Base-by-base conservation (phyloP, 2,113 vertebrate genomes). In the Tinamus guttatus region DNA sequence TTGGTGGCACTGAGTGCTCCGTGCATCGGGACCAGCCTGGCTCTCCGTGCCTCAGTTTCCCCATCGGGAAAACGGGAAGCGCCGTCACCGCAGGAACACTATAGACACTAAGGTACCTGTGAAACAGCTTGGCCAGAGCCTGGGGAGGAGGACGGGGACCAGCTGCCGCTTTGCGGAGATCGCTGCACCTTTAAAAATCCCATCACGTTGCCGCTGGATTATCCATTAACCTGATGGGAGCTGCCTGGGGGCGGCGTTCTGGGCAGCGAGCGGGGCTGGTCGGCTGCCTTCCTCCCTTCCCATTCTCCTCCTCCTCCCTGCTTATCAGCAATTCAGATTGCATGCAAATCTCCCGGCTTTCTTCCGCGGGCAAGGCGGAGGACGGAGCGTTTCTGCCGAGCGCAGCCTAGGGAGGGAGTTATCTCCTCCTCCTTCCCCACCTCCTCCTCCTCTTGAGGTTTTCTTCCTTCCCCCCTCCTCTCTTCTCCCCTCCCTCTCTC, bases 291-390 rank as follows among this genome's bases (percentile, higher is more conserved):
- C 20, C 65, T 47, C 7, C 49, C 67, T 56, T 40, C 54, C 19
- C 28, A 43, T 43, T 47, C 21, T 3, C 20, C 28, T 77, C 74
- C 63, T 95, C 49, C 94, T 96, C 89, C 92, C 95, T 91, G 97
- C 97, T 97, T 97, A 98, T 98, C 98, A 98, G 98, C 98, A 97
- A 98, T 98, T 99, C 98, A 98, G 98, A 99, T 98, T 95, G 95
- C 97, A 98, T 98, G 98, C 98, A 99, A 98, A 99, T 98, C 85
- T 83, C 71, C 58, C 95, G 96, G 87, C 78, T 93, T 90, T 92
- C 94, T 89, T 83, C 49, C 87, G 36, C 90, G 96, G 97, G 96
- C 97, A 24, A 79, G 16, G 87, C 85, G 17, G 65, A 56, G 54
- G 58, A 81, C 70, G 30, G 17, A 70, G 78, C 60, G 51, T 71